Evolutionary conservation across 2,888 invertebrate genomes (phyloP), one percentile per base, ranked within the genome.

Genomic region (Salpingus planirostris): DNA sequence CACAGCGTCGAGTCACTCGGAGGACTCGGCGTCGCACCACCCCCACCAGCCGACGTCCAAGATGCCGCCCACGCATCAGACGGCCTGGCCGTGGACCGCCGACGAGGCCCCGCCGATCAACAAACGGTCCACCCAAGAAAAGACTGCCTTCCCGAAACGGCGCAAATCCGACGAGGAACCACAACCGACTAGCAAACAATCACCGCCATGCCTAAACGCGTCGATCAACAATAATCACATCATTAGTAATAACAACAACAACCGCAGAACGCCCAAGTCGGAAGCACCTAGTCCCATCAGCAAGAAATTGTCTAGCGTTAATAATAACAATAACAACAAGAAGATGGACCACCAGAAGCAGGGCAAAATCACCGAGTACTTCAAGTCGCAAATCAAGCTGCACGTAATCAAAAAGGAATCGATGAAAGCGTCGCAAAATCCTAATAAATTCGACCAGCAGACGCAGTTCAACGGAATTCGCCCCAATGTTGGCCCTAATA

Each of bases 331-430:
- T 11, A 32, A 24, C 24, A 36, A 27, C 27, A 18, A 24, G 25
- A 36, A 29, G 29, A 31, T 29, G 34, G 33, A 36, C 21, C 34
- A 37, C 15, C 18, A 27, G 18, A 38, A 38, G 26, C 86, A 84
- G 63, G 85, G 83, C 28, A 84, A 86, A 64, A 88, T 88, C 58
- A 84, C 84, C 13, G 85, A 86, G 55, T 88, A 80, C 62, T 88
- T 86, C 62, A 87, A 82, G 60, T 78, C 84, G 42, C 86, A 86
- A 65, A 78, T 83, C 70, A 87, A 86, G 66, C 76, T 80, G 15
- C 59, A 55, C 40, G 52, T 48, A 11, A 51, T 55, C 11, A 54
- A 59, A 33, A 62, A 60, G 36, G 55, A 59, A 29, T 36, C 50
- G 32, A 42, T 49, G 15, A 50, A 50, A 41, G 23, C 29, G 25